Percentiles rank a stretch among this genome's conserved stretches.
phyloP scores from a whole-genome alignment of 2,888 invertebrate species.

The Sicus ferrugineus region DNA sequence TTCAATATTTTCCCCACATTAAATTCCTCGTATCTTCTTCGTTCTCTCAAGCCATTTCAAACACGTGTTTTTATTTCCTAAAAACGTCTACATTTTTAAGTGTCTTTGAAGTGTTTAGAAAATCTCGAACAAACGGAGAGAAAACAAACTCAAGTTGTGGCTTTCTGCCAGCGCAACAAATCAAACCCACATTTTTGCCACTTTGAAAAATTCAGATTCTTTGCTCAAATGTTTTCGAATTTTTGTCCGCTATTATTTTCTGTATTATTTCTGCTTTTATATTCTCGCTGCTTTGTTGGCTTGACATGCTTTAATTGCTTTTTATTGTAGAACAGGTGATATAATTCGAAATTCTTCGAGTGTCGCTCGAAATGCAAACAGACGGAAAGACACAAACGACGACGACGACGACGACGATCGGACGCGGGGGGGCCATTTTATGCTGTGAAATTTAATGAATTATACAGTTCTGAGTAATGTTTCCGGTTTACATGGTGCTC shows the following conservation, averaged over 20 bases:
- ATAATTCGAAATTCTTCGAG: constrained; percentile 24
- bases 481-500: constrained; percentile 28
- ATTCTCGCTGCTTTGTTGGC: background rate
- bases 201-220: constrained; percentile 33
- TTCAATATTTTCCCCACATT: too few species aligned
- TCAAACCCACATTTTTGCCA: constrained; percentile 27
- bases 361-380: background rate
- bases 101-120: background rate
- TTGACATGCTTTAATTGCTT: constrained; percentile 34
- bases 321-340: constrained; percentile 34
- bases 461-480: constrained; percentile 30
- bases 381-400: background rate
- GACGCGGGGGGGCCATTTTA: too few species aligned
- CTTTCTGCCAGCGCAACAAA: constrained; percentile 23
- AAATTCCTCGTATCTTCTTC: too few species aligned
- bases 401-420: too few species aligned
- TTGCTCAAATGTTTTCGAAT: background rate
- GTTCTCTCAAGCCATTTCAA: background rate
- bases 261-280: background rate
- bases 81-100: background rate
- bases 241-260: background rate
- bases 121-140: too few species aligned
- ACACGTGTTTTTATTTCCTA: background rate
- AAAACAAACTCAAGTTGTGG: background rate
- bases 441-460: constrained; percentile 30